Evolutionary conservation across 2,888 invertebrate species (phyloP), one percentile per base, ranked within the genome.

Genomic region (Caenorhabditis sp.): DNA sequence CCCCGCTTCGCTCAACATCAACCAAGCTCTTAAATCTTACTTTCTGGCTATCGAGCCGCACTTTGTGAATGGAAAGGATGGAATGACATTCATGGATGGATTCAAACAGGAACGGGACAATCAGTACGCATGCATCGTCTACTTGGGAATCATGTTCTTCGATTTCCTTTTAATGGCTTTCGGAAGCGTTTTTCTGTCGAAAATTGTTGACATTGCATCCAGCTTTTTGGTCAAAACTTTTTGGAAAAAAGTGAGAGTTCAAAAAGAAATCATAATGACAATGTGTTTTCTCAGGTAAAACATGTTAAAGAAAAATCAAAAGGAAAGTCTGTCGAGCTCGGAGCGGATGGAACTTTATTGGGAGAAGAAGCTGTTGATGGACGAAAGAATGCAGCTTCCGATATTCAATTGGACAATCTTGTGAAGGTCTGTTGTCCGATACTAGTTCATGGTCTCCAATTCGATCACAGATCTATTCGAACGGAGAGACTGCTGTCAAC

Each of bases 401-500:
- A 64, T 15, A 56, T 72, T 24, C 55, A 72, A 28, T 18, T 72
- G 13, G n/a, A 32, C 2, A 56, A 56, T 56, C 47, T 64, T 9
- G 44, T 64, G 2, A 72, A 72, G 55, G 71, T 70, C 11, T 15
- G 26, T n/a, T n/a, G n/a, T n/a, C n/a, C n/a, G n/a, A n/a, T n/a
- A n/a, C n/a, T n/a, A n/a, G n/a, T n/a, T n/a, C n/a, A n/a, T n/a
- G n/a, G n/a, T 6, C 32, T 32, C 32, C 4, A 4, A 9, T 26
- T 53, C 2, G 11, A 6, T 40, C 58, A 47, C 9, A 69, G 69
- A 69, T 71, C 9, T 70, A 70, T 24, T 15, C 61, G 20, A 70
- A 70, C n/a, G 70, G 70, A 26, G 70, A 70, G 28, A 70, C 58
- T 1, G 70, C 70, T 5, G 70, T 70, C 8, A 70, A 58, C 18